Percentiles rank a stretch among this genome's conserved stretches.
Conservation (phyloP, 2,113 vertebrate genomes). For the Anguilla rostrata region DNA sequence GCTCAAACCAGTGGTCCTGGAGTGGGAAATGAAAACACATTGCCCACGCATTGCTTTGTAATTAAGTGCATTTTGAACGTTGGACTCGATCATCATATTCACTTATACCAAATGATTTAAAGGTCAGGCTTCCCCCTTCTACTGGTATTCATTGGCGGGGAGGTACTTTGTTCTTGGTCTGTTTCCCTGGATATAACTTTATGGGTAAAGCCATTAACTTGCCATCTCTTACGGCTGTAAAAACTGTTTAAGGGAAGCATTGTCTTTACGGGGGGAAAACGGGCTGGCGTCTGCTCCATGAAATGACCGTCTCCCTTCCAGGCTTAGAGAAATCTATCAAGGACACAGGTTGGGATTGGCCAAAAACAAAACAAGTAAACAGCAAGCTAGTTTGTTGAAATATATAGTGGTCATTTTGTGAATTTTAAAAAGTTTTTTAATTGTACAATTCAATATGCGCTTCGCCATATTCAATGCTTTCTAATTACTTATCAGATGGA, state of each 20-base stretch:
- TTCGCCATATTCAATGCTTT: too few species aligned
- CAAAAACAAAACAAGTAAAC: not conserved
- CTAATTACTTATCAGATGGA: too few species aligned
- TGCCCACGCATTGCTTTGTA: not conserved
- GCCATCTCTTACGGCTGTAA: not conserved
- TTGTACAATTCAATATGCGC: too few species aligned
- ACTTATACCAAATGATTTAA: too few species aligned
- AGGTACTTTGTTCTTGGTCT: not conserved
- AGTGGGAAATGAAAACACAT: not conserved
- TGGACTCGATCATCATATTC: too few species aligned
- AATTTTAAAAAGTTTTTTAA: too few species aligned
- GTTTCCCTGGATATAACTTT: not conserved
- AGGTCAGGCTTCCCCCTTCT: not conserved
- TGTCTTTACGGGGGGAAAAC: not conserved
- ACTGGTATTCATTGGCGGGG: not conserved
- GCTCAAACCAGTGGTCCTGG: not conserved
- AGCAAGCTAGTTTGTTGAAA: too few species aligned
- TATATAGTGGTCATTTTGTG: too few species aligned
- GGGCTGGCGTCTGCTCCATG: not conserved
- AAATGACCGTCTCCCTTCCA: not conserved
- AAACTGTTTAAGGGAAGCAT: not conserved
- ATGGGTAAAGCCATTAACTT: not conserved
- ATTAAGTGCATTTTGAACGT: not conserved
- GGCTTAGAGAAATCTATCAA: not conserved
- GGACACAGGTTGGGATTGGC: not conserved